These are phyloP conservation scores for Helicolenus hilgendorfi DNA, from an alignment of 2,797 vertebrate genomes.

Conservation along the genomic window DNA sequence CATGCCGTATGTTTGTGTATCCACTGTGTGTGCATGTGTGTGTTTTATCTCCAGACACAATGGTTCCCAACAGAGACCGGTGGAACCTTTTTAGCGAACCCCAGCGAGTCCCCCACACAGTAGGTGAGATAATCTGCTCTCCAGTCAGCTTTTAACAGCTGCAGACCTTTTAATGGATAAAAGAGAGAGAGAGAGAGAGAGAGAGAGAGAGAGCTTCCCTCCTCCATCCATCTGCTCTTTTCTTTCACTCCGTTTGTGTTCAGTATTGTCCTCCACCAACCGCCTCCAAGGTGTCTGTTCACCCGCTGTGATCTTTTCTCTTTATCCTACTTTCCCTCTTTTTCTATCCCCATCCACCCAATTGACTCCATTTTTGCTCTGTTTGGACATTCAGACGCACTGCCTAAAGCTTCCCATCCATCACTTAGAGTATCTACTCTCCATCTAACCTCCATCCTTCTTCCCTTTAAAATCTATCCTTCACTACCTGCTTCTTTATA, in stretches of 20 bases:
- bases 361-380: not conserved
- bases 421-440: constrained; percentile 1
- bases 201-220: not conserved
- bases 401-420: not conserved
- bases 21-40: not conserved
- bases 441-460: not conserved
- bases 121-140: constrained; percentile 78
- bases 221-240: constrained; percentile 47
- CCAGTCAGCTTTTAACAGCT: constrained; percentile 59
- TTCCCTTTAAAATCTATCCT: not conserved
- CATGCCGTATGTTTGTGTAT: not conserved
- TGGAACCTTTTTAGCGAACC: constrained; percentile 50
- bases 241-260: not conserved
- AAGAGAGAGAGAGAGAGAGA: not conserved
- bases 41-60: constrained; percentile 15
- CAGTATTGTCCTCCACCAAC: not conserved
- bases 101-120: constrained; percentile 21
- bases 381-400: not conserved
- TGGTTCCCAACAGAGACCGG: constrained; percentile 48
- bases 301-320: not conserved
- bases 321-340: not conserved
- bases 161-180: constrained; percentile 53
- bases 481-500: not conserved
- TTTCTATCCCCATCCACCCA: not conserved
- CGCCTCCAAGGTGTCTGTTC: not conserved